Evolutionary conservation across 2,888 invertebrate genomes (phyloP).

Genomic region (Gonocerus acuteangulatus): DNA sequence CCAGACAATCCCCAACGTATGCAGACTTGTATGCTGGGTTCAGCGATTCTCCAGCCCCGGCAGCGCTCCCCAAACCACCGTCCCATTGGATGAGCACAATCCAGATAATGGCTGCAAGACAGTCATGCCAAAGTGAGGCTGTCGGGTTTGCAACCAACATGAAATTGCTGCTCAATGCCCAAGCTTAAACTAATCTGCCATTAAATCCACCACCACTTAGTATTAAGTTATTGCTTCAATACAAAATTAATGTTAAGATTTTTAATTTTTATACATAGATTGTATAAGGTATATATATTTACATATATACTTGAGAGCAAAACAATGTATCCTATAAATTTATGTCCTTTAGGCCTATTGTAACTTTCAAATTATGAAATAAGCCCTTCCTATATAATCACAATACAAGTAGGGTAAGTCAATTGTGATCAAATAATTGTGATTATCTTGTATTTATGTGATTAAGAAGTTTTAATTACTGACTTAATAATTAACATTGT

Average conservation of each 20-base stretch:
- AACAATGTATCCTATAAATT: conserved; percentile 27
- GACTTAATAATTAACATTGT: conserved; percentile 28
- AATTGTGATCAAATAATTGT: conserved; percentile 29
- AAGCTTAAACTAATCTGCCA: conserved; percentile 40
- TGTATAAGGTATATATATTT: conserved; percentile 23
- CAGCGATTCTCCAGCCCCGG: conserved; percentile 72
- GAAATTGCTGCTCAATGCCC: conserved; percentile 58
- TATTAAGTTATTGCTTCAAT: conserved; percentile 27
- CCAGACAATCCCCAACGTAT: conserved; percentile 29
- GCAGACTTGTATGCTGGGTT: conserved; percentile 54
- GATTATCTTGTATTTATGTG: conserved; percentile 27
- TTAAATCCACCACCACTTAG: conserved; percentile 25
- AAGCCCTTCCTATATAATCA: conserved; percentile 26
- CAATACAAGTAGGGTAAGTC: conserved; percentile 28
- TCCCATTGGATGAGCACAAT: conserved; percentile 58
- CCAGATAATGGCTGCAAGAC: conserved; percentile 15
- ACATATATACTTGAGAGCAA: conserved; percentile 25
- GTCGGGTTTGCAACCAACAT: conserved; percentile 40
- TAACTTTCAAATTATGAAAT: conserved; percentile 13
- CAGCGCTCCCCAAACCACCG: conserved; percentile 70
- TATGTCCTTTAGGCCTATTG: conserved; percentile 25
- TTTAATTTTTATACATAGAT: conserved; percentile 30
- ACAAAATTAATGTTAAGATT: conserved; percentile 26
- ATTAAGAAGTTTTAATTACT: conserved; percentile 23
- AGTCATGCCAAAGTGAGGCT: conserved; percentile 47